Evolutionary conservation across 2,888 invertebrate genomes (phyloP).

Genomic region (Epinotia brunnichana): DNA sequence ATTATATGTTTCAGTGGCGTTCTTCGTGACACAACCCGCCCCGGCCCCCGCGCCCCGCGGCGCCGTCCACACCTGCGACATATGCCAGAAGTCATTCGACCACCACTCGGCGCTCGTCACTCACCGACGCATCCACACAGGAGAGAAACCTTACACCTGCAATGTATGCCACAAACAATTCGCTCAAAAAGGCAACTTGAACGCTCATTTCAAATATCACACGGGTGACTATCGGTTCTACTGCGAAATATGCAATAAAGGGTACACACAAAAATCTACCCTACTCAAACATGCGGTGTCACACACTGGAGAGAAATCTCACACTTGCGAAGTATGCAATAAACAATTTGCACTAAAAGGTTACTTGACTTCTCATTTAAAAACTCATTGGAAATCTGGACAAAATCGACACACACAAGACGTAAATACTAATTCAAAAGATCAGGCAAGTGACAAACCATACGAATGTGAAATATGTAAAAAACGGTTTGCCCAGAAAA

Average conservation of each 20-base stretch:
- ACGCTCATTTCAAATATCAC: conserved; percentile 4
- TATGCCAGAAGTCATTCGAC: background rate
- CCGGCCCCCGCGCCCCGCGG: background rate
- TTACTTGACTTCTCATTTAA: conserved; percentile 6
- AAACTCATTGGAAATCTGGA: conserved; percentile 7
- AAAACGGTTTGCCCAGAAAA: background rate
- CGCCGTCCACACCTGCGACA: conserved; percentile 3
- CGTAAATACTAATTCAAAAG: background rate
- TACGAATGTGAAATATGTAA: background rate
- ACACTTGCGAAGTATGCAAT: conserved; percentile 5
- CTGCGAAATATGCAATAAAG: conserved; percentile 11
- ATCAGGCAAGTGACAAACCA: background rate
- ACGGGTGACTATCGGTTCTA: background rate
- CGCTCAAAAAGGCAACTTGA: conserved; percentile 5
- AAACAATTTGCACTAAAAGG: background rate
- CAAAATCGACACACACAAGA: background rate
- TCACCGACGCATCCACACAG: conserved; percentile 9
- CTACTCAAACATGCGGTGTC: background rate
- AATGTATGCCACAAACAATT: conserved; percentile 12
- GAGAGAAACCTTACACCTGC: conserved; percentile 8
- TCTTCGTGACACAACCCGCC: background rate
- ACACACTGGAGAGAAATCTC: background rate
- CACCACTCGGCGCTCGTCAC: background rate
- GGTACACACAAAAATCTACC: background rate
- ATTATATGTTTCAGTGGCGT: conserved; percentile 9